These are phyloP conservation scores for Hassar affinis DNA, from an alignment of 2,113 vertebrate genomes.

Conservation along the genomic window DNA sequence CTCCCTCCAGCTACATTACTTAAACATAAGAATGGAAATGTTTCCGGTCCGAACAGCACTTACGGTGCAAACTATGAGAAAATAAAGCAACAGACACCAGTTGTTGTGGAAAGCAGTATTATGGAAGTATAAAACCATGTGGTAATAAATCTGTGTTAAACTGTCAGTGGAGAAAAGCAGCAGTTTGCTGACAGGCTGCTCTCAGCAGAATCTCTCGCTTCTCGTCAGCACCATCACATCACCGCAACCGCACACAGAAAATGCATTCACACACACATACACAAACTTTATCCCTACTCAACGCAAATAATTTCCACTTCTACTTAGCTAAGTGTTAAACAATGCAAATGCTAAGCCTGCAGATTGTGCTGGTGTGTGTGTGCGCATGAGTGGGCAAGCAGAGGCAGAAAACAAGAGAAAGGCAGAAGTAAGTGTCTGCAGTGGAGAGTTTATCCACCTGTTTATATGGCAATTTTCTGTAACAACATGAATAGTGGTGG, in stretches of 20 bases:
- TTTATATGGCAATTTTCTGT: neutral
- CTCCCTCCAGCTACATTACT: neutral
- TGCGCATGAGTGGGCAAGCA: neutral
- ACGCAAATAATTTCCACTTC: neutral
- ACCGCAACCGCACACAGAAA: neutral
- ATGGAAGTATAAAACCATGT: neutral
- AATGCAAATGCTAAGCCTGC: neutral
- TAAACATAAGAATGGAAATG: neutral
- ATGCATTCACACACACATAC: neutral
- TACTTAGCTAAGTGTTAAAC: neutral
- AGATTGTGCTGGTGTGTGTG: neutral
- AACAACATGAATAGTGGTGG: neutral
- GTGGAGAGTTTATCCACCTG: neutral
- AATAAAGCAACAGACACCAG: neutral
- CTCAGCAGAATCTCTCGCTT: constrained; percentile 24
- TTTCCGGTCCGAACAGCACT: neutral
- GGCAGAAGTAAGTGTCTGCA: neutral
- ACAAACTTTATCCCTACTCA: neutral
- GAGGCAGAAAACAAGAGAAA: neutral
- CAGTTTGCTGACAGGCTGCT: constrained; percentile 20
- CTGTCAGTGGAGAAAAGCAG: neutral
- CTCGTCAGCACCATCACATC: neutral
- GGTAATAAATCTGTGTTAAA: constrained; percentile 1
- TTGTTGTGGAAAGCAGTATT: neutral
- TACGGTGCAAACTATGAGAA: neutral